These are phyloP conservation scores for Porphyrio hochstetteri DNA, from an alignment of 2,113 vertebrate genomes.

Conservation along the genomic window DNA sequence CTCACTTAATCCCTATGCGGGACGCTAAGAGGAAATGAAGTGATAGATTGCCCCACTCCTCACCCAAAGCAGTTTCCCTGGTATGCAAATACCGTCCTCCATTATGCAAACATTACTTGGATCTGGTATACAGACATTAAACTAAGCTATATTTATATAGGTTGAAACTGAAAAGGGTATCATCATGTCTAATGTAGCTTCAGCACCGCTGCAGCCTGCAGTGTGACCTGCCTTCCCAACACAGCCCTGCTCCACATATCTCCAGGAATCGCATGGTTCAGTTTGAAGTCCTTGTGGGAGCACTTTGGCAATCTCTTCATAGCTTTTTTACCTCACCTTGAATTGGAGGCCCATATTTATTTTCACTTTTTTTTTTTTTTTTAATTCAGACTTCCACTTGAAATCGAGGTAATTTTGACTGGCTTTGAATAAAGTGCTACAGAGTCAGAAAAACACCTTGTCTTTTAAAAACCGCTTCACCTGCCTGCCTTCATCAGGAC, in stretches of 20 bases:
- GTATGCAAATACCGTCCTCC: neutral
- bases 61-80: neutral
- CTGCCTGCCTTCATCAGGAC: neutral
- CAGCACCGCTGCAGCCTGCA: neutral
- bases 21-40: neutral
- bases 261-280: fast-evolving
- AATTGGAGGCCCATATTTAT: neutral
- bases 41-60: neutral
- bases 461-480: neutral
- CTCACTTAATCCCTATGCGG: neutral
- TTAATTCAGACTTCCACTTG: neutral
- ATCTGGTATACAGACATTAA: neutral
- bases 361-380: neutral
- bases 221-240: neutral
- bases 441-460: neutral
- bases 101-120: neutral
- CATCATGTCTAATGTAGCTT: neutral
- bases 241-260: fast-evolving
- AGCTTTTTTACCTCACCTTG: neutral
- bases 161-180: neutral
- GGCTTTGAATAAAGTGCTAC: neutral
- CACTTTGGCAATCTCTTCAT: neutral
- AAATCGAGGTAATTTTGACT: neutral
- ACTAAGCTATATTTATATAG: neutral
- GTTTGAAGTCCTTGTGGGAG: neutral